Conservation (phyloP, 2,797 vertebrate species). For the Catostomus latipinnis region DNA sequence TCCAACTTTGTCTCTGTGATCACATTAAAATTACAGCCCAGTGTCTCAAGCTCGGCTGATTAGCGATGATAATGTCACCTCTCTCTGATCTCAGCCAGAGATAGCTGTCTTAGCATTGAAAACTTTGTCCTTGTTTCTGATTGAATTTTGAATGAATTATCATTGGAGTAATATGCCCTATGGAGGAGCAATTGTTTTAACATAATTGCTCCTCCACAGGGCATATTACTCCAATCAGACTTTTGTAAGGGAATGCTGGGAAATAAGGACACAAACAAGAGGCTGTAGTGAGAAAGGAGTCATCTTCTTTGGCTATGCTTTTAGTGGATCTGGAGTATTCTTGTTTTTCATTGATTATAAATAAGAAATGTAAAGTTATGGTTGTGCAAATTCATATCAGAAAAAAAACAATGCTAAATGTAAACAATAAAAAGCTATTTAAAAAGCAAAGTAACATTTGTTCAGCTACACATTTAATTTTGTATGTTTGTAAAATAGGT, state of each 20-base stretch:
- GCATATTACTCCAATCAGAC: background rate
- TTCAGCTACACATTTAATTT: no score
- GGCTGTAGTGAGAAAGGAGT: background rate
- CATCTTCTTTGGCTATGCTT: background rate
- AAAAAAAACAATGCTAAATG: no score
- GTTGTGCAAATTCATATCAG: background rate
- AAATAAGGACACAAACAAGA: background rate
- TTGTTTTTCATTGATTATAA: background rate
- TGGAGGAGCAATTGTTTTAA: slow-evolving; percentile 4
- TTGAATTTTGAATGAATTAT: slow-evolving; percentile 32
- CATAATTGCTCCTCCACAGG: background rate
- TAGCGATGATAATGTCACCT: slow-evolving; percentile 62
- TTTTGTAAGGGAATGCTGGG: background rate
- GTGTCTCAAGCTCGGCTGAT: slow-evolving; percentile 47
- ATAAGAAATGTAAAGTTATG: background rate
- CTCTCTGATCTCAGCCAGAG: slow-evolving; percentile 39
- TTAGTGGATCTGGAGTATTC: background rate
- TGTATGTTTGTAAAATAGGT: no score
- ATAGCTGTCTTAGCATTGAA: slow-evolving; percentile 17
- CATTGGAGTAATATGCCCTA: slow-evolving; percentile 3
- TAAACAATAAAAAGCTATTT: no score
- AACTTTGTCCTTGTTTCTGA: slow-evolving; percentile 39
- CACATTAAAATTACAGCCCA: slow-evolving; percentile 54
- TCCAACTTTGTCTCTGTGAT: slow-evolving; percentile 61
- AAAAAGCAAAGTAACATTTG: no score